Conservation (phyloP, 2,113 vertebrate genomes). For the Oenanthe oenanthe region DNA sequence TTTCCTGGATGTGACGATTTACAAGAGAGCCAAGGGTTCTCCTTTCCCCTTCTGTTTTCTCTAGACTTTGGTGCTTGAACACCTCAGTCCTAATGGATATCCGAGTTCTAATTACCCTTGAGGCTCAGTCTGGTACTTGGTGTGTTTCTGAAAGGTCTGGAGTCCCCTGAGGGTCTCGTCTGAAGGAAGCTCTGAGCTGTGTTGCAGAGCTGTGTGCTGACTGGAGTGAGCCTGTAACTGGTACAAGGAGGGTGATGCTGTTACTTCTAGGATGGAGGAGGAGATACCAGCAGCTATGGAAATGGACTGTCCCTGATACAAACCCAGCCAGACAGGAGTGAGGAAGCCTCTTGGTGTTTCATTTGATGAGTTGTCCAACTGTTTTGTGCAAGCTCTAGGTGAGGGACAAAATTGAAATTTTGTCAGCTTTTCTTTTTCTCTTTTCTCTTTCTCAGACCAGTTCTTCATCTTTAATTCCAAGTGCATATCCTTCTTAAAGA, state of each 20-base stretch:
- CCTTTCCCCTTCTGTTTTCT: background rate
- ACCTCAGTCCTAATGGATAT: background rate
- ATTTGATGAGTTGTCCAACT: background rate
- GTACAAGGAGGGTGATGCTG: background rate
- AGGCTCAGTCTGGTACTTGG: background rate
- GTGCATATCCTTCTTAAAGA: background rate
- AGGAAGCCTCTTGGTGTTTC: background rate
- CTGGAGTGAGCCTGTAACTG: rapidly evolving
- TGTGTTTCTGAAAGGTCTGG: background rate
- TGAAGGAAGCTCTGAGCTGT: background rate
- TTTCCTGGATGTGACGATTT: background rate
- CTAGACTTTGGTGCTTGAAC: background rate
- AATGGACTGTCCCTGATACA: background rate
- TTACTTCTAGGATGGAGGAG: background rate
- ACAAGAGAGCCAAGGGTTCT: background rate
- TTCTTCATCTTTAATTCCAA: background rate
- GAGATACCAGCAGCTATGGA: background rate
- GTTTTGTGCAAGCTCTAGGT: background rate
- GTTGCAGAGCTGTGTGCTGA: background rate
- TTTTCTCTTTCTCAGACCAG: background rate
- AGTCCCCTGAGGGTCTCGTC: background rate
- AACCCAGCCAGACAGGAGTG: background rate
- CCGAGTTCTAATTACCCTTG: background rate
- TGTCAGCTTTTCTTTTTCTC: background rate
- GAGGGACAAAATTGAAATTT: background rate